Evolutionary conservation across 2,113 vertebrate species (phyloP).

Genomic region (rabbit (Oryctolagus cuniculus)): DNA sequence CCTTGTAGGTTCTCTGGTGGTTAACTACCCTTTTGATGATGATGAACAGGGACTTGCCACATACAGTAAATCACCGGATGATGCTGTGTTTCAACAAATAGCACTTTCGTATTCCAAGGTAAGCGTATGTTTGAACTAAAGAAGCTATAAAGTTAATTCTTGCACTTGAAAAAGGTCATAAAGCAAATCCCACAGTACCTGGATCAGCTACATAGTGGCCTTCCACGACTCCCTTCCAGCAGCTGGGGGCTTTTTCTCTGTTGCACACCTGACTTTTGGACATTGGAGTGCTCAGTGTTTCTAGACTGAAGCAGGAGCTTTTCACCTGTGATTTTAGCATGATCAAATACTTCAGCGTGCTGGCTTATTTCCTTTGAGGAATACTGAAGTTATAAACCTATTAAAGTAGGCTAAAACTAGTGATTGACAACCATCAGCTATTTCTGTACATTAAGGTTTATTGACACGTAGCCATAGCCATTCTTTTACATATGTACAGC

Average conservation of each 20-base stretch:
- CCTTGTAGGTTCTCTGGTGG: slow-evolving; percentile 94
- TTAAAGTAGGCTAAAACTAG: not conserved
- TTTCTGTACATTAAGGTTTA: slow-evolving; percentile 40
- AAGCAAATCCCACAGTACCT: not conserved
- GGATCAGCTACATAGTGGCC: not conserved
- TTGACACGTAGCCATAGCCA: not conserved
- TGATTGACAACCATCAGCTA: slow-evolving; percentile 1
- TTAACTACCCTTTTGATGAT: slow-evolving; percentile 98
- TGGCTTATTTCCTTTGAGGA: slow-evolving; percentile 49
- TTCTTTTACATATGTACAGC: not conserved
- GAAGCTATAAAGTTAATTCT: slow-evolving; percentile 14
- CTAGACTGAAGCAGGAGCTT: slow-evolving; percentile 20
- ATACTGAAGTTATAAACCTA: slow-evolving; percentile 35
- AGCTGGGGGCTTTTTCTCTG: not conserved
- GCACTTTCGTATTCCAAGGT: slow-evolving; percentile 96
- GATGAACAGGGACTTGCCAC: slow-evolving; percentile 87
- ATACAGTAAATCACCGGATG: slow-evolving; percentile 95
- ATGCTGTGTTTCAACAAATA: slow-evolving; percentile 93
- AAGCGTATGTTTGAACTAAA: slow-evolving; percentile 68
- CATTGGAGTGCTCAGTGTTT: not conserved
- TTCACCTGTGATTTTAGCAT: not conserved
- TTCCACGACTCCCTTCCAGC: not conserved
- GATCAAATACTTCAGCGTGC: not conserved
- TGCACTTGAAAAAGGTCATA: not conserved
- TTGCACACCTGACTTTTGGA: slow-evolving; percentile 27